Evolutionary conservation across 2,888 invertebrate species (phyloP), one percentile per base, ranked within the genome.

Genomic region (Camptogramma bilineatum): DNA sequence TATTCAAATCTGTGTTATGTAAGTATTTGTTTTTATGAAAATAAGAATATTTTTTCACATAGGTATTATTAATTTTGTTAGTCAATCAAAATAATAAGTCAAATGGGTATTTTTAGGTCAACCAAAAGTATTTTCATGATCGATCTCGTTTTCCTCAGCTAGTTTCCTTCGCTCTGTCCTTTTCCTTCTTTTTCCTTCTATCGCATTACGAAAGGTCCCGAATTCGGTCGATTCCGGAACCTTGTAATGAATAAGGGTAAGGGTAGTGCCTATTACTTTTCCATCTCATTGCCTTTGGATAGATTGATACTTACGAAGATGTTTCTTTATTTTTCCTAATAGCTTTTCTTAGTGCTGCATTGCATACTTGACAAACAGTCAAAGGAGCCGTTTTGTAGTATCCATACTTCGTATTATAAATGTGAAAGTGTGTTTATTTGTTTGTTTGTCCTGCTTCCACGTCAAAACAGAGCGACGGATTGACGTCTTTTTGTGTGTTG

Each of bases 231-330:
- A 63, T 57, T 50, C 54, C 57, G 54, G 62, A 57, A 62, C 53
- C 65, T 62, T 57, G 53, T 66, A 66, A 66, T 66, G 65, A 66
- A 66, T 62, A 62, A 62, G 65, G 65, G 62, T 66, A 58, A 51
- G 61, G 61, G 57, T 61, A 61, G 51, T 52, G 21, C 61, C 61
- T 54, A 66, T 66, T 66, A 66, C 65, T 66, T 66, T 57, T 66
- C 58, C 65, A 39, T 57, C 57, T 66, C 62, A 62, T 66, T 66
- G 62, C 65, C 61, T 50, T 54, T 24, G 16, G 19, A 51, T 53
- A 66, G 39, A 62, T 62, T 65, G 61, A 39, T 66, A 58, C 51
- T 62, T n/a, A 42, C 24, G 31, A 51, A 24, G 18, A 55, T 24
- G 55, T 18, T 47, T 31, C 50, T 50, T 42, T 50, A 24, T 39